Evolutionary conservation across 1,140 invertebrate species (phyloP), one percentile per base, ranked within the genome.

Genomic region (Solenopsis fugax): DNA sequence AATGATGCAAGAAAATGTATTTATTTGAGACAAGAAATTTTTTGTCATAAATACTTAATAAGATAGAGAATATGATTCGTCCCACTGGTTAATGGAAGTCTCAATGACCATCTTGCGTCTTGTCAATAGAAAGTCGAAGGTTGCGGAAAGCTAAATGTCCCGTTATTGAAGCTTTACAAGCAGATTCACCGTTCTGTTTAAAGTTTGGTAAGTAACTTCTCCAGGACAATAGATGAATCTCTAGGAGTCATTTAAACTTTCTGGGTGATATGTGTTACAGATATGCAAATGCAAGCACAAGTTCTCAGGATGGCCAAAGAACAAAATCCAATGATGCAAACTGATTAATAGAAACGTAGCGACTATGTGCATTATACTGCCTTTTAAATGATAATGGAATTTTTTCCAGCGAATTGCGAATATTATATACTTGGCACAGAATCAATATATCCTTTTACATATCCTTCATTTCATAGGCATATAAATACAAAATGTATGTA

Each of bases 51-150:
- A n/a, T n/a, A n/a, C n/a, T n/a, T n/a, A n/a, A n/a, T n/a, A n/a
- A n/a, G n/a, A n/a, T n/a, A n/a, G n/a, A n/a, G n/a, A n/a, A 0
- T 93, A 96, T 58, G 92, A 96, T 91, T 58, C 91, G 6, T 93
- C 93, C 1, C 96, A 96, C 90, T 92, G 91, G 85, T 87, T 96
- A 54, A 92, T 92, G 18, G 78, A 93, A 75, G 92, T 93, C 85
- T 95, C 4, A 92, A 95, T 60, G 86, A 93, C 58, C 96, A 96
- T 93, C 78, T 96, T 4, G 85, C 94, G 50, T 91, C 86, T 72
- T 96, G 96, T 91, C 93, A 93, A 71, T 94, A 96, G 93, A 96
- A 93, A 91, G 91, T 92, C 12, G 94, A 96, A 88, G 96, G 96
- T 78, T 96, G 96, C 87, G 77, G 87, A 48, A 73, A 92, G 77